These are phyloP conservation scores for Gorsachius goisagi DNA, from an alignment of 2,113 vertebrate species.

Conservation along the genomic window DNA sequence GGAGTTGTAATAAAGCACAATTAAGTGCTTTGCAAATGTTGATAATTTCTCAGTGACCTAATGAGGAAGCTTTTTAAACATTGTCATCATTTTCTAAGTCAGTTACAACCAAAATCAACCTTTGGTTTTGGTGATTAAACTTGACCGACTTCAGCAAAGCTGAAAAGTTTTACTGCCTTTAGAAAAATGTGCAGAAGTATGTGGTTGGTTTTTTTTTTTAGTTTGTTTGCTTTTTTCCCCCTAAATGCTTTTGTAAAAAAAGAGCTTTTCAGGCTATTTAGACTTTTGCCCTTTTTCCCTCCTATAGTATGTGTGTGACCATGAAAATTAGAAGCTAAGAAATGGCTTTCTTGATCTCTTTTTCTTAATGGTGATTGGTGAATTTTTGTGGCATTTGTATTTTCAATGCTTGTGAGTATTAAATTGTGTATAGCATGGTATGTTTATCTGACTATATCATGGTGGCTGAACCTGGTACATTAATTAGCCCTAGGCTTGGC, in stretches of 20 bases:
- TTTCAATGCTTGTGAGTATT: neutral
- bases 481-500: neutral
- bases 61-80: neutral
- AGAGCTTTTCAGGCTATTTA: neutral
- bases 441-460: neutral
- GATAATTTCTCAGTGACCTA: neutral
- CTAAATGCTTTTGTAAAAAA: neutral
- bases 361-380: neutral
- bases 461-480: neutral
- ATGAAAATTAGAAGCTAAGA: neutral
- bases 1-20: neutral
- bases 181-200: neutral
- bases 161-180: neutral
- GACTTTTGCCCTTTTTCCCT: neutral
- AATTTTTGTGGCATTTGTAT: neutral
- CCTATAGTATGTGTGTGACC: neutral
- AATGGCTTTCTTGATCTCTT: neutral
- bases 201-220: neutral
- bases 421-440: neutral
- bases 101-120: neutral
- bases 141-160: neutral
- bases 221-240: neutral
- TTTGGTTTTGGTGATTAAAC: neutral
- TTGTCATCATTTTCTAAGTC: neutral
- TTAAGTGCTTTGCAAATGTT: neutral